Conservation (phyloP, 2,797 vertebrate species). For the Carapus acus region DNA sequence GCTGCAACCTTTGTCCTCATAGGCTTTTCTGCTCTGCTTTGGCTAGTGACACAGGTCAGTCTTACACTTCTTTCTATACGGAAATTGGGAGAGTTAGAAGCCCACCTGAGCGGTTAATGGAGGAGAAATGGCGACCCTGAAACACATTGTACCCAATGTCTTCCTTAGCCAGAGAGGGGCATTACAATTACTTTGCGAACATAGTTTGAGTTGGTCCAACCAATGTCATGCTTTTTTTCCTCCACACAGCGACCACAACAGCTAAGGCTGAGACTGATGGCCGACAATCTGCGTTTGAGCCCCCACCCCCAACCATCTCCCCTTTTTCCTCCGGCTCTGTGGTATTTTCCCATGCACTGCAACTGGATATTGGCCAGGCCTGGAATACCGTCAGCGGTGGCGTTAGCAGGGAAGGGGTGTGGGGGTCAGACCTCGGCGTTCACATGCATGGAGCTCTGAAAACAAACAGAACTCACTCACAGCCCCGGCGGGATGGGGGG, state of each 20-base stretch:
- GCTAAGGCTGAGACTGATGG: slow-evolving; percentile 34
- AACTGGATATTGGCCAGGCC: slow-evolving; percentile 77
- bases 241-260: slow-evolving; percentile 3
- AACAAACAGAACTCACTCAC: slow-evolving; percentile 68
- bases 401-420: slow-evolving; percentile 45
- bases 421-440: slow-evolving; percentile 60
- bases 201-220: slow-evolving; percentile 13
- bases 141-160: too few species aligned
- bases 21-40: neutral
- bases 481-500: slow-evolving; percentile 34
- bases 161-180: neutral
- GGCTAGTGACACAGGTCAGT: too few species aligned
- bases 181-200: slow-evolving; percentile 26
- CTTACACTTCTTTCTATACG: too few species aligned
- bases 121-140: too few species aligned
- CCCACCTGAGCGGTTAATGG: too few species aligned
- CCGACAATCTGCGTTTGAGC: slow-evolving; percentile 23
- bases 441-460: slow-evolving; percentile 67
- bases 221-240: slow-evolving; percentile 26
- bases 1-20: too few species aligned
- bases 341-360: slow-evolving; percentile 94
- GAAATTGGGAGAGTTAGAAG: too few species aligned
- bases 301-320: slow-evolving; percentile 10
- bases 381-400: slow-evolving; percentile 63
- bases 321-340: slow-evolving; percentile 53